Base-by-base conservation (phyloP, 1,140 invertebrate genomes). In the Diuraphis noxia region DNA sequence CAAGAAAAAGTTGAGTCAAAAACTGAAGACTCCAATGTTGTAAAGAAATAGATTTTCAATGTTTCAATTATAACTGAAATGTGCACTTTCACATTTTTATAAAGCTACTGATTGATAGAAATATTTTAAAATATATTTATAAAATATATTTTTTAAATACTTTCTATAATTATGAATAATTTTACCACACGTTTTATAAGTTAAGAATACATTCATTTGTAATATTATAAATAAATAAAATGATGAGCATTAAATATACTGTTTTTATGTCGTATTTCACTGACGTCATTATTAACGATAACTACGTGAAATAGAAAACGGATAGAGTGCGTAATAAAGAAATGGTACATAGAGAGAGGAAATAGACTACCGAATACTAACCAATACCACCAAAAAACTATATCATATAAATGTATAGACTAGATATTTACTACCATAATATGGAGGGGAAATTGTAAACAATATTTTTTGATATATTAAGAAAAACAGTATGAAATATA, bases 401-500 rank as follows among this genome's bases (percentile, higher is more conserved):
- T 90, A 38, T 23, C 40, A 88, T 34, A 56, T 23, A 17, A 87
- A 38, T n/a, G 46, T 30, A 41, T 36, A 19, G 41, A 49, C 34
- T 38, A 34, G 19, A 23, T 41, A 72, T 30, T 72, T 72, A 40
- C 87, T 23, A 36, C n/a, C 9, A 46, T 36, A 52, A 38, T 49
- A 86, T 86, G 41, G 56, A 81, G 72, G 88, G 63, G 88, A 77
- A 79, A 46, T 77, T 72, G 41, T 34, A 43, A 72, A 90, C 72
- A 90, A 81, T 90, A 90, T 90, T 90, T 90, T 23, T 90, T 90
- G 56, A 90, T 90, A 90, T 79, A 90, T 79, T 90, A 43, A 90
- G 72, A 43, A 90, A 89, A 90, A 79, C 63, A 90, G 88, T 43
- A 49, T 72, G 19, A 90, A 90, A 77, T 90, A 79, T 81, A 81